Conservation (phyloP, 2,797 vertebrate genomes). For the Lagorchestes hirsutus region DNA sequence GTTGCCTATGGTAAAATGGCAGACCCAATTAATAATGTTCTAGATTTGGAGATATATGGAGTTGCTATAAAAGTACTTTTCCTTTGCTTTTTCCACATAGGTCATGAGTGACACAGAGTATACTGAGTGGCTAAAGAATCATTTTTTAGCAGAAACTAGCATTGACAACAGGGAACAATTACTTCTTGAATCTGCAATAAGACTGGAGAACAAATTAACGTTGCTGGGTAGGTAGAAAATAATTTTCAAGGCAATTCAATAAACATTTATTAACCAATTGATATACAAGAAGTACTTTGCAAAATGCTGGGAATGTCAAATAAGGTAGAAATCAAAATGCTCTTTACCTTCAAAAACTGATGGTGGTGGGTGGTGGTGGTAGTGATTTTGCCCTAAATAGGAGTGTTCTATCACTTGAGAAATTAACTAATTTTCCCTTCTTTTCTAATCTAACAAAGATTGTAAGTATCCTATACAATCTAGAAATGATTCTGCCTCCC, state of each 20-base stretch:
- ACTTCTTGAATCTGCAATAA: slow-evolving; percentile 91
- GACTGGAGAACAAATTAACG: slow-evolving; percentile 92
- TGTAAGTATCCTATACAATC: background rate
- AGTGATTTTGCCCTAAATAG: background rate
- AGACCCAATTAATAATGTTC: background rate
- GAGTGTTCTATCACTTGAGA: background rate
- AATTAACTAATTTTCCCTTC: background rate
- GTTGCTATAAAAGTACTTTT: background rate
- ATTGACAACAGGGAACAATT: slow-evolving; percentile 94
- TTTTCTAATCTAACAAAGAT: background rate
- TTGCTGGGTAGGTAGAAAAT: slow-evolving; percentile 89
- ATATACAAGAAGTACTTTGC: background rate
- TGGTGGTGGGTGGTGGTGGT: too few species aligned
- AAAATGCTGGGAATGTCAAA: background rate
- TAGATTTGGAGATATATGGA: background rate
- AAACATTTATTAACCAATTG: background rate
- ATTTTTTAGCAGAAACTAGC: slow-evolving; percentile 93
- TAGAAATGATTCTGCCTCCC: background rate
- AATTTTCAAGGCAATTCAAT: background rate
- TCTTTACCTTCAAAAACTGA: background rate
- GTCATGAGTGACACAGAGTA: slow-evolving; percentile 92
- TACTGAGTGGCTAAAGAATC: slow-evolving; percentile 90
- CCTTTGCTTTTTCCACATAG: slow-evolving; percentile 72
- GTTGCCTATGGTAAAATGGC: background rate
- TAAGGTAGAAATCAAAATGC: background rate